Evolutionary conservation across 2,797 vertebrate species (phyloP).

Genomic region (Notolabrus celidotus): DNA sequence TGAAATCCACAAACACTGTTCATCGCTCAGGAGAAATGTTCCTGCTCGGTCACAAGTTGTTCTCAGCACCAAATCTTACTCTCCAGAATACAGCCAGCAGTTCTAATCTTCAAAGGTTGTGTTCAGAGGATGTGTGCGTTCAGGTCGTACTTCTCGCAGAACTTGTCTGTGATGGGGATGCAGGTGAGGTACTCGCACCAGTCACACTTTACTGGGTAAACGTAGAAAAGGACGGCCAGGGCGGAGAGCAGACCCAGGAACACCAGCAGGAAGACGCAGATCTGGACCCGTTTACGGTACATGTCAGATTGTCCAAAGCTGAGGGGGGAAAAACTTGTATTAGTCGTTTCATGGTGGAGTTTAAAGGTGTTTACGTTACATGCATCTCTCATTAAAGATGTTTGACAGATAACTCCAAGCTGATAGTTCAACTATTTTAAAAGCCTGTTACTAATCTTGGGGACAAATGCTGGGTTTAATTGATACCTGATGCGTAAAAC

Average conservation of each 20-base stretch:
- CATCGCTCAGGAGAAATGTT: not conserved
- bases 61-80: not conserved
- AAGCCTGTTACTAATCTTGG: no score
- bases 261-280: constrained; percentile 91
- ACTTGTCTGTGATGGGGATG: constrained; percentile 98
- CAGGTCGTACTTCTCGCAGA: constrained; percentile 98
- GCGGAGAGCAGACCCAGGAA: constrained; percentile 92
- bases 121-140: constrained; percentile 93
- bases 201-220: constrained; percentile 94
- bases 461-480: no score
- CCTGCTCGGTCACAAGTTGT: not conserved
- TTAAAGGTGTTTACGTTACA: no score
- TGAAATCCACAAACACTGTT: constrained; percentile 16
- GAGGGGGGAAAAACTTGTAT: not conserved
- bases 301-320: constrained; percentile 95
- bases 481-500: no score
- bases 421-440: no score
- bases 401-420: no score
- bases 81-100: not conserved
- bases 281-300: constrained; percentile 96
- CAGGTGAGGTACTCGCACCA: constrained; percentile 99
- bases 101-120: not conserved
- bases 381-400: no score
- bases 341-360: no score
- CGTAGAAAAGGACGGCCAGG: constrained; percentile 94